A percentile compares a stretch with the other conserved stretches of the same genome.
These are phyloP conservation scores for Piezodorus guildinii DNA, from an alignment of 1,140 invertebrate genomes.

Conservation along the genomic window DNA sequence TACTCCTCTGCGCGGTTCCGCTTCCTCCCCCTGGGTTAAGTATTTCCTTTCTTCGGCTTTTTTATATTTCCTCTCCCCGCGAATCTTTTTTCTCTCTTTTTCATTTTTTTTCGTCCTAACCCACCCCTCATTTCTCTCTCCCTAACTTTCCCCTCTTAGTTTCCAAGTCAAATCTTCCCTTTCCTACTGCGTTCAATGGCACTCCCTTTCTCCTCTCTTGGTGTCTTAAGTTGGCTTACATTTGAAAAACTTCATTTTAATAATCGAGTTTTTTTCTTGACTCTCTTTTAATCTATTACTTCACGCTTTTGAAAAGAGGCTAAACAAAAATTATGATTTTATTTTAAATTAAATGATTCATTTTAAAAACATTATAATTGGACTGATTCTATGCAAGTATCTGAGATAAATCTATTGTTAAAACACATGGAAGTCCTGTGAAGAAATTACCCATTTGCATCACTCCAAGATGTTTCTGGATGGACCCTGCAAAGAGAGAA, in stretches of 20 bases:
- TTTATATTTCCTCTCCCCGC: conserved; percentile 12
- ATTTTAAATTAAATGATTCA: too few species aligned
- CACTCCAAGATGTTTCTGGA: too few species aligned
- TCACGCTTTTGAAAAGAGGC: background rate
- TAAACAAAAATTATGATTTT: background rate
- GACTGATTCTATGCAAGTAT: too few species aligned
- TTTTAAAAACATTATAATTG: too few species aligned
- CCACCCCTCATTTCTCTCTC: background rate
- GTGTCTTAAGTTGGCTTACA: too few species aligned
- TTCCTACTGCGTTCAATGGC: background rate
- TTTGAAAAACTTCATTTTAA: too few species aligned
- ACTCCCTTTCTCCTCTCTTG: background rate
- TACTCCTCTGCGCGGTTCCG: background rate
- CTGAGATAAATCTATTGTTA: too few species aligned
- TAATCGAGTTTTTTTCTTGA: background rate
- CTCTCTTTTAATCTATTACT: background rate
- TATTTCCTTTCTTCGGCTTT: conserved; percentile 15
- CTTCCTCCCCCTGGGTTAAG: conserved; percentile 7
- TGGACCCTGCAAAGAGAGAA: too few species aligned
- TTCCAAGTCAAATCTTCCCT: background rate
- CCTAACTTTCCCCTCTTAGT: background rate
- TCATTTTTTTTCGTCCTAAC: background rate
- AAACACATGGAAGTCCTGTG: too few species aligned
- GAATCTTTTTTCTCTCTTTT: background rate
- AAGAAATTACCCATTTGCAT: too few species aligned